phyloP scores from a whole-genome alignment of 2,888 invertebrate genomes.

The Tenodera sinensis region DNA sequence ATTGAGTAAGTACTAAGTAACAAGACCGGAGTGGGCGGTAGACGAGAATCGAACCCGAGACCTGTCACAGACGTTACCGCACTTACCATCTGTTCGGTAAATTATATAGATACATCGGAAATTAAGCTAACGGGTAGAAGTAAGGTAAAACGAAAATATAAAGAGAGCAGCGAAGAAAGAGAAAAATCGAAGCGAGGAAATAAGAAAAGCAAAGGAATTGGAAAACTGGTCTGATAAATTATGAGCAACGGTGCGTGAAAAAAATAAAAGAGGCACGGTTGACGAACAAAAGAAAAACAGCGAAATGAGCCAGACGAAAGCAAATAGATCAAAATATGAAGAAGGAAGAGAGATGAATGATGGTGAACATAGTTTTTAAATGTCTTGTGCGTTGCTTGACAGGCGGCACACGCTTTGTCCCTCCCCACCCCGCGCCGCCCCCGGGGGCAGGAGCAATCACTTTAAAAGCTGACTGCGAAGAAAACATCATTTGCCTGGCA shows the following conservation, averaged over 20 bases:
- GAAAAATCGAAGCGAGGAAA: not conserved
- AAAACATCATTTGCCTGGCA: not conserved
- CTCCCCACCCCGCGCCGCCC: not conserved
- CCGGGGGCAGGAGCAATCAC: not conserved
- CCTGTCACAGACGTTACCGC: too few relatives aligned
- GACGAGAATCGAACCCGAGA: too few relatives aligned
- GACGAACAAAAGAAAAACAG: not conserved
- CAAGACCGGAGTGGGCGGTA: too few relatives aligned
- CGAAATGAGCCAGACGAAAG: not conserved
- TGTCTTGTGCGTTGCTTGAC: not conserved
- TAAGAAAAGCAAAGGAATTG: not conserved
- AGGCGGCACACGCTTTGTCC: not conserved
- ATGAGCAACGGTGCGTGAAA: not conserved
- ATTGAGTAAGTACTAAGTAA: too few relatives aligned
- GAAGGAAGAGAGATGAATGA: not conserved
- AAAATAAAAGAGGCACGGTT: not conserved
- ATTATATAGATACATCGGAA: not conserved
- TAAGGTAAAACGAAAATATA: not conserved
- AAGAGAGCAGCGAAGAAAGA: not conserved
- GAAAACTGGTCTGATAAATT: not conserved
- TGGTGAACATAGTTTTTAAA: not conserved
- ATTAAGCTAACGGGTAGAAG: too few relatives aligned
- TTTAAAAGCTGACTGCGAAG: not conserved
- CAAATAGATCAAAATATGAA: not conserved
- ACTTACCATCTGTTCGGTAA: too few relatives aligned